Percentiles rank a stretch among this genome's conserved stretches.
phyloP scores from a whole-genome alignment of 2,113 vertebrate species.

The Oryzias woworae region DNA sequence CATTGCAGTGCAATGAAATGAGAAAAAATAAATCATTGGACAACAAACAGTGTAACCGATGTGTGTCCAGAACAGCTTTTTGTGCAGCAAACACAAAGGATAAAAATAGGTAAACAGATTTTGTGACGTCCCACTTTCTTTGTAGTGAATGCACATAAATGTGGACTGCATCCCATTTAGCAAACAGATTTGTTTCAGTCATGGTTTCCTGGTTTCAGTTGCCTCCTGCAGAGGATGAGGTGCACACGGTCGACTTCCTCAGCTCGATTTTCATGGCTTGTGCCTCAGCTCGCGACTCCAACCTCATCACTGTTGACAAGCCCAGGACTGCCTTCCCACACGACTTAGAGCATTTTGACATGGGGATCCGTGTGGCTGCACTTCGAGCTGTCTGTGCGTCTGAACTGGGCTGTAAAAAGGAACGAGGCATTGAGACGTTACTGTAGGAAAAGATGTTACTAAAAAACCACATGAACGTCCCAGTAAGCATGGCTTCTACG shows the following conservation, averaged over 20 bases:
- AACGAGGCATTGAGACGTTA: not conserved
- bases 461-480: no score
- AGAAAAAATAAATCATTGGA: not conserved
- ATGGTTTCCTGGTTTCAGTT: constrained; percentile 77
- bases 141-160: no score
- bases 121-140: no score
- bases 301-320: constrained; percentile 85
- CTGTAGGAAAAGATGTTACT: not conserved
- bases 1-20: constrained; percentile 28
- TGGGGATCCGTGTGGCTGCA: constrained; percentile 89
- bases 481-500: no score
- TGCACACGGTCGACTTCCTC: constrained; percentile 86
- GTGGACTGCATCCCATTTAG: no score
- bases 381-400: constrained; percentile 84
- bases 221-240: constrained; percentile 80
- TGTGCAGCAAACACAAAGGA: no score
- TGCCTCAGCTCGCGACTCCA: constrained; percentile 89
- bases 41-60: no score
- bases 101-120: no score
- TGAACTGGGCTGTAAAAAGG: constrained; percentile 79
- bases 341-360: constrained; percentile 94
- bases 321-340: constrained; percentile 87
- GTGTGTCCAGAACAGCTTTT: no score
- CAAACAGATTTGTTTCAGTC: no score
- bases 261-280: constrained; percentile 96